Evolutionary conservation across 2,888 invertebrate genomes (phyloP).

Genomic region (Drosophila prostipennis): DNA sequence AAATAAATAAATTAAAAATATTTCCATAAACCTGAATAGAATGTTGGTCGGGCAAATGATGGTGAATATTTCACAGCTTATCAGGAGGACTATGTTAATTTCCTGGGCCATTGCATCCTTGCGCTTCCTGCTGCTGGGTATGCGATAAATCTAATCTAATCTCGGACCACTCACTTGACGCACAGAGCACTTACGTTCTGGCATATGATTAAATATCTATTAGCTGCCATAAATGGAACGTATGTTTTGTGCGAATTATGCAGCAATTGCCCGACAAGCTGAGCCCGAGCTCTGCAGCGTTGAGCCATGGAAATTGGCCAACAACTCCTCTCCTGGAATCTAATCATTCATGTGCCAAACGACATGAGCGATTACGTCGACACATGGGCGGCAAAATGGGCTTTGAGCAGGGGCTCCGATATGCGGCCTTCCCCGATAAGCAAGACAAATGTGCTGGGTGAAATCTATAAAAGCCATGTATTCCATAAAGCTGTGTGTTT

Average conservation of each 20-base stretch:
- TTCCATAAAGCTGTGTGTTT: constrained; percentile 69
- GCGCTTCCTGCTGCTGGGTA: constrained; percentile 3
- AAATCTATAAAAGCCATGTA: constrained; percentile 68
- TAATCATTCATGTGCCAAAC: constrained; percentile 73
- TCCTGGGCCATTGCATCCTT: constrained; percentile 8
- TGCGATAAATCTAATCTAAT: constrained; percentile 47
- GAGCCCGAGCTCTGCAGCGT: neutral
- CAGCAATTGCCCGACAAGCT: constrained; percentile 47
- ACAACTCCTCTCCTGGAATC: constrained; percentile 39
- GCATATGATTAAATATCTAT: constrained; percentile 59
- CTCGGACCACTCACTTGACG: constrained; percentile 40
- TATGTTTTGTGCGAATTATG: constrained; percentile 54
- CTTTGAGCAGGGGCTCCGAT: neutral
- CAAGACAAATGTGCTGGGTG: constrained; percentile 71
- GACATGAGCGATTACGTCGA: constrained; percentile 74
- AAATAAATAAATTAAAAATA: constrained; percentile 17
- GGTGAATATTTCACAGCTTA: constrained; percentile 19
- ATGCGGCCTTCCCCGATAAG: constrained; percentile 56
- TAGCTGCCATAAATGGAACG: constrained; percentile 52
- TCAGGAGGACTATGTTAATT: constrained; percentile 3
- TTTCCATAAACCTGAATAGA: constrained; percentile 16
- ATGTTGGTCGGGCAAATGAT: neutral
- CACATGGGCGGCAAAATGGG: constrained; percentile 40
- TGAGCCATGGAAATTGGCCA: constrained; percentile 11
- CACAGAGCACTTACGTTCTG: constrained; percentile 33